Evolutionary conservation across 2,888 invertebrate genomes (phyloP).

Genomic region (Mesorhabditis spiculigera): DNA sequence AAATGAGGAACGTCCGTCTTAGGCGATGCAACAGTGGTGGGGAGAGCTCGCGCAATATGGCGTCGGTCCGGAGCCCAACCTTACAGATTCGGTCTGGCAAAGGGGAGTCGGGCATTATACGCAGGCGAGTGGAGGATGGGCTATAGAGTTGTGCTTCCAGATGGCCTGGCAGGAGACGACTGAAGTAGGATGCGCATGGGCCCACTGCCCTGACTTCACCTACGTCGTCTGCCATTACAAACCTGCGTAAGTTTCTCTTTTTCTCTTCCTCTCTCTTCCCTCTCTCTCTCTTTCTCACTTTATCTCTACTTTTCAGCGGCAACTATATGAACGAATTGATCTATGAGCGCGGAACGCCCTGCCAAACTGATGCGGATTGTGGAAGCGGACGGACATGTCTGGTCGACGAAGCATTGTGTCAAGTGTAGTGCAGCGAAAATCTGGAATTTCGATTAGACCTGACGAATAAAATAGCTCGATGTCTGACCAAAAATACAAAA

Average conservation of each 20-base stretch:
- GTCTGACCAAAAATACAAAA: too few species aligned
- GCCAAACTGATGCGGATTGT: background rate
- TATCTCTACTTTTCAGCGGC: background rate
- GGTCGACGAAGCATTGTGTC: too few species aligned
- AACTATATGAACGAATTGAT: background rate
- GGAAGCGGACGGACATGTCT: background rate
- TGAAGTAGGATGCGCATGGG: background rate
- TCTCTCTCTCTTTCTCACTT: too few species aligned
- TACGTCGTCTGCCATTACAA: conserved; percentile 2
- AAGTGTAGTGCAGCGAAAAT: too few species aligned
- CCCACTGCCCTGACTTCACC: background rate
- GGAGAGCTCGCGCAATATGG: background rate
- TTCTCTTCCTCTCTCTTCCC: background rate
- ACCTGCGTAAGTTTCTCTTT: background rate
- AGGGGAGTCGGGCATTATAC: background rate
- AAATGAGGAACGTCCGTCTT: background rate
- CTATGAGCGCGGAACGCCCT: background rate
- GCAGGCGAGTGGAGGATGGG: background rate
- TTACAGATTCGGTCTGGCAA: background rate
- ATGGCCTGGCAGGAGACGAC: conserved; percentile 6
- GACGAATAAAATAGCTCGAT: too few species aligned
- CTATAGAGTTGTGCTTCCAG: background rate
- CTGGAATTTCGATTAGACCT: too few species aligned
- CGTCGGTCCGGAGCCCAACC: conserved; percentile 2
- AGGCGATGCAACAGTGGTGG: background rate